Conservation (phyloP, 2,888 invertebrate genomes). For the Malthinus flaveolus region DNA sequence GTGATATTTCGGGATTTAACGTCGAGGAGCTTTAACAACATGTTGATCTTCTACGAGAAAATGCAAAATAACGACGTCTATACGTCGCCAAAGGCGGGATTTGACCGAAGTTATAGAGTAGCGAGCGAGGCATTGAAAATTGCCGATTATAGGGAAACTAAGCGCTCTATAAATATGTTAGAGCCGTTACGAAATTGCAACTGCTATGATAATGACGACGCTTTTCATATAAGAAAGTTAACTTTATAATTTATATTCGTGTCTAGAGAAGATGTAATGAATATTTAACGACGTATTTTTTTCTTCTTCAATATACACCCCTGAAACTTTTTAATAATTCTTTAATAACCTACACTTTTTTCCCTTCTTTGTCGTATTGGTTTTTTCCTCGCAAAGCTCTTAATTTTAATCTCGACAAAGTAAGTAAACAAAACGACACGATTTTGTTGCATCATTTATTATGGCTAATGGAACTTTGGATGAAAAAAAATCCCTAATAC, state of each 20-base stretch:
- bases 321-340: constrained; percentile 16
- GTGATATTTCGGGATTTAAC: constrained; percentile 28
- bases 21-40: constrained; percentile 34
- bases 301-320: constrained; percentile 37
- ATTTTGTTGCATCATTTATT: constrained; percentile 50
- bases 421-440: constrained; percentile 44
- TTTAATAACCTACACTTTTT: neutral
- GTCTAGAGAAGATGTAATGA: constrained; percentile 32
- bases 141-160: constrained; percentile 50
- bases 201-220: constrained; percentile 25
- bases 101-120: constrained; percentile 47
- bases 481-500: constrained; percentile 34
- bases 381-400: constrained; percentile 35
- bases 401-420: constrained; percentile 40
- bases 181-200: constrained; percentile 39
- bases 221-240: constrained; percentile 27
- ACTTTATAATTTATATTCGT: constrained; percentile 39
- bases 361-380: neutral
- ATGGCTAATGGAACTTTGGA: constrained; percentile 45
- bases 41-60: constrained; percentile 44
- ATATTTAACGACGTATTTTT: constrained; percentile 26
- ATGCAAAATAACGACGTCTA: constrained; percentile 50
- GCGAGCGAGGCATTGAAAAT: constrained; percentile 49
- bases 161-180: constrained; percentile 50
- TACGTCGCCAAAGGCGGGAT: constrained; percentile 49